Evolutionary conservation across 2,797 vertebrate species (phyloP), one percentile per base, ranked within the genome.

Genomic region (Lacerta bilineata): DNA sequence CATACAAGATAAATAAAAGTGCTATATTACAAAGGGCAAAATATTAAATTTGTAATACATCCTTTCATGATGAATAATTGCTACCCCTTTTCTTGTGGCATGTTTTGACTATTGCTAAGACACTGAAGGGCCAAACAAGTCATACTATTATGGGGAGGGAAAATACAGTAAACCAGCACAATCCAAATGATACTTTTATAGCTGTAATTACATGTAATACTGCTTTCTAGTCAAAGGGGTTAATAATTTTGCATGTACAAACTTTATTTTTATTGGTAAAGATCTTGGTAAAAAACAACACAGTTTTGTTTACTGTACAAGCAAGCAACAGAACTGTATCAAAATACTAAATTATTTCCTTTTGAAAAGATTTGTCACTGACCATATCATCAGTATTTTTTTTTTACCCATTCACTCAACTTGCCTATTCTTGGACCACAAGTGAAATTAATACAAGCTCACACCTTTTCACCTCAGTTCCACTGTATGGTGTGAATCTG

Each of bases 81-180:
- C 96, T 95, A 96, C 95, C 95, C 96, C 95, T 95, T 95, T 69
- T 96, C 95, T 96, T 94, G 95, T 95, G 96, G 95, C 95, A 94
- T 96, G 96, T 97, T 95, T 94, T 90, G 88, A 97, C 97, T 97
- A 97, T 97, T 97, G 97, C 96, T 97, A 97, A 96, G 95, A 97
- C 95, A 96, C 93, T 96, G 96, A 97, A 96, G 95, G 94, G 95
- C 95, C 96, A 95, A 95, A 94, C 95, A 94, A 94, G 95, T 97
- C 95, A 95, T 94, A 96, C 94, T 96, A 95, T 94, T 95, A 90
- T 55, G 78, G 50, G 36, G 33, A 20, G 93, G 95, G 94, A 95
- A 95, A 96, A 96, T 95, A 97, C 72, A 93, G 50, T 96, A 97
- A 64, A 97, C 95, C 95, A 96, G 92, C 95, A 97, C 95, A 96